These are phyloP conservation scores for Calliphora vomitoria DNA, from an alignment of 2,888 invertebrate species.

Conservation along the genomic window DNA sequence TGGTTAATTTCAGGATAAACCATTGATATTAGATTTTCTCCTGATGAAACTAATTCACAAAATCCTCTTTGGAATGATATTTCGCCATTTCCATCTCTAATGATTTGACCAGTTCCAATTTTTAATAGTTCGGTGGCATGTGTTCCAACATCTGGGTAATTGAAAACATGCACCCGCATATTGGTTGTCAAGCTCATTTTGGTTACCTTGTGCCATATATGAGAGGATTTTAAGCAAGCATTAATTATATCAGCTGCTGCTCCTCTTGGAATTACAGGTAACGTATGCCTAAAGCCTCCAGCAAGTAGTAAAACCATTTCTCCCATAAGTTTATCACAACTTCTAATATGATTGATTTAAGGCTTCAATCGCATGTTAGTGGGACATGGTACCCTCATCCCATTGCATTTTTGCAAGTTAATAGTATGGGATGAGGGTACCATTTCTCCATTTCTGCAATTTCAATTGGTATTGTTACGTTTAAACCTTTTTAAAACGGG, in stretches of 20 bases:
- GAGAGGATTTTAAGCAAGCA: too few species aligned
- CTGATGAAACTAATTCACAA: not conserved
- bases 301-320: not conserved
- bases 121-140: slow-evolving; percentile 4
- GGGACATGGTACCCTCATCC: too few species aligned
- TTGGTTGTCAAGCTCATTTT: slow-evolving; percentile 27
- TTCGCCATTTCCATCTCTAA: not conserved
- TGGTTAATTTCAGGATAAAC: slow-evolving; percentile 35
- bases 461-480: too few species aligned
- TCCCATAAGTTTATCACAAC: not conserved
- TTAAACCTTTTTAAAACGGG: too few species aligned
- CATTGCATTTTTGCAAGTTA: too few species aligned
- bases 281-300: not conserved
- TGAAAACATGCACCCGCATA: slow-evolving; percentile 18
- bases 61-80: not conserved
- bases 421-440: too few species aligned
- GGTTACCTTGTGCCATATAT: not conserved
- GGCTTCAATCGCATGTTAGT: too few species aligned
- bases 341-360: not conserved
- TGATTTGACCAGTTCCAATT: slow-evolving; percentile 1
- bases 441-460: too few species aligned
- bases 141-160: slow-evolving; percentile 2
- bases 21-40: not conserved
- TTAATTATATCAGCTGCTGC: too few species aligned
- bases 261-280: not conserved